These are phyloP conservation scores for Chionoecetes opilio DNA, from an alignment of 1,140 invertebrate species.

Conservation along the genomic window DNA sequence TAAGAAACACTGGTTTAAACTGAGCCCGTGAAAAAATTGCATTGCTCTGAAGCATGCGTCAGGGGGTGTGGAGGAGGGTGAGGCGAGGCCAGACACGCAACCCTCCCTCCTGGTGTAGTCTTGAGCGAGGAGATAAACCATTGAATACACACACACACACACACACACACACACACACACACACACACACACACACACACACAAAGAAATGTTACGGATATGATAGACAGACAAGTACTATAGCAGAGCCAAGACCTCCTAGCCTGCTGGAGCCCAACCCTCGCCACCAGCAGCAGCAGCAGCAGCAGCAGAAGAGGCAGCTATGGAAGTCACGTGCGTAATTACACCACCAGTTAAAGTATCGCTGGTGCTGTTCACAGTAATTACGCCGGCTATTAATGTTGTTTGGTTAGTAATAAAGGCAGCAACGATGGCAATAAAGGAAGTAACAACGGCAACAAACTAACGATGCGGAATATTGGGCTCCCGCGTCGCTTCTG, in stretches of 20 bases:
- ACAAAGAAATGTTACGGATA: not conserved
- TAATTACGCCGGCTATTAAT: slow-evolving; percentile 4
- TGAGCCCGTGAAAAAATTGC: too few relatives aligned
- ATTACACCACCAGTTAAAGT: not conserved
- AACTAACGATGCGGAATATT: slow-evolving; percentile 19
- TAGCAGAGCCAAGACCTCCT: not conserved
- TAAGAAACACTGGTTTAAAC: too few relatives aligned
- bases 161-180: not conserved
- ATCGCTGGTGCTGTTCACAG: slow-evolving; percentile 2
- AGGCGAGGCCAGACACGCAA: too few relatives aligned
- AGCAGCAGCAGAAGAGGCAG: not conserved
- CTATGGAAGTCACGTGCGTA: not conserved
- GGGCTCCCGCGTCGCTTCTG: not conserved
- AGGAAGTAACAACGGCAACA: not conserved
- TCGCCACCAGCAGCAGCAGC: not conserved
- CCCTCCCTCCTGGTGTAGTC: too few relatives aligned
- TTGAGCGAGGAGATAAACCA: too few relatives aligned
- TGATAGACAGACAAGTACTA: not conserved
- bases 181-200: slow-evolving; percentile 36
- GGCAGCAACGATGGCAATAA: not conserved
- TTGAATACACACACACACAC: slow-evolving; percentile 37
- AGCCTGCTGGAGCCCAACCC: not conserved
- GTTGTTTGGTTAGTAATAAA: slow-evolving; percentile 10
- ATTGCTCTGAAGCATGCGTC: too few relatives aligned
- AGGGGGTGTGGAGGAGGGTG: too few relatives aligned